Evolutionary conservation across 2,797 vertebrate genomes (phyloP).

Genomic region (Amphiprion clarkii): DNA sequence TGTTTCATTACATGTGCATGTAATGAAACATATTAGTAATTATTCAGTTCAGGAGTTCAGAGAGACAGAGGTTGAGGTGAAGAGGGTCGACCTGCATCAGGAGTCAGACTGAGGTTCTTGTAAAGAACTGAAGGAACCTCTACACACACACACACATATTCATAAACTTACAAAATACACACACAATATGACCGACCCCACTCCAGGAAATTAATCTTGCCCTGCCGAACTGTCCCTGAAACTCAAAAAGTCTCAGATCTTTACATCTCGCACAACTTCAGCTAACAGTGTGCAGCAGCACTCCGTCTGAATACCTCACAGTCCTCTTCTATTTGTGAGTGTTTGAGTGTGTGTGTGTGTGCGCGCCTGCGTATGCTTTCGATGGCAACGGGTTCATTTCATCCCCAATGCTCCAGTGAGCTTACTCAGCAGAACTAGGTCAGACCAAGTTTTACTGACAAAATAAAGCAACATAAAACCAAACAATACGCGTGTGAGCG

Average conservation of each 20-base stretch:
- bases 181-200: not conserved
- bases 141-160: not conserved
- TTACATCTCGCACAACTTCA: conserved; percentile 16
- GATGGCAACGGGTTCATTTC: conserved; percentile 73
- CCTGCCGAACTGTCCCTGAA: conserved; percentile 18
- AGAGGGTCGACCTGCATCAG: too few relatives aligned
- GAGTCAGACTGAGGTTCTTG: too few relatives aligned
- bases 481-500: conserved; percentile 38
- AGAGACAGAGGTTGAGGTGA: too few relatives aligned
- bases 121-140: too few relatives aligned
- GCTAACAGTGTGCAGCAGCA: conserved; percentile 7
- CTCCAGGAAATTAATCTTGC: conserved; percentile 20
- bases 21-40: too few relatives aligned
- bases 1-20: too few relatives aligned
- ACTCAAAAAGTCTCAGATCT: conserved; percentile 20
- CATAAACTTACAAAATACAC: not conserved
- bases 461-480: conserved; percentile 69
- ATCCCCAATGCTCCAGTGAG: conserved; percentile 71
- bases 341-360: not conserved
- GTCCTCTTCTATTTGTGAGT: not conserved
- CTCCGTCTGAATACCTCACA: conserved; percentile 25
- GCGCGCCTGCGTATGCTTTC: conserved; percentile 47
- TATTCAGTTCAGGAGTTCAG: too few relatives aligned
- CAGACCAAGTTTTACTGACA: conserved; percentile 65
- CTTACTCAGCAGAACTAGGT: conserved; percentile 76